Base-by-base conservation (phyloP, 1,140 invertebrate genomes). In the Coboldia fuscipes region DNA sequence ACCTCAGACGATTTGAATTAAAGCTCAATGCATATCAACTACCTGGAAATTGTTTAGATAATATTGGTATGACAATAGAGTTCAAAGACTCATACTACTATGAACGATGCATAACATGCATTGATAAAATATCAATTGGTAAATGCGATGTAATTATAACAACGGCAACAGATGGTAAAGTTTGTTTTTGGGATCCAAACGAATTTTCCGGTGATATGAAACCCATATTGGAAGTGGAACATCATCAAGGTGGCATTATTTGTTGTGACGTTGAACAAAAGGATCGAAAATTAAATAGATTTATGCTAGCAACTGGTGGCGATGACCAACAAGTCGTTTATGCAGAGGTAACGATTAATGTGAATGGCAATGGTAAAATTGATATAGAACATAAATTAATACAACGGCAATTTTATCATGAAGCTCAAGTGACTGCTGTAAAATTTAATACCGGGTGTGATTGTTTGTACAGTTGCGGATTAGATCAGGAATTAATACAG, bases 231-330 rank as follows among this genome's bases (percentile, higher is more conserved):
- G 29, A 44, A n/a, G 12, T 43, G 9, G 3, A 16, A n/a, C 36
- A 51, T 22, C 51, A 54, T 19, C 29, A 30, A 4, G 41, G 44
- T 5, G 51, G 51, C 2, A 39, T 53, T 3, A 54, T 54, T 42
- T 34, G 44, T 0, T 41, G 53, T 4, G 41, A 49, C 24, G 35
- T 43, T 23, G 17, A 37, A 2, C 9, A 8, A 0, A 24, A 24
- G n/a, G 6, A 37, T 4, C 24, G 18, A 3, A n/a, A n/a, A n/a
- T n/a, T n/a, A n/a, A 21, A 21, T 12, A 3, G 16, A 13, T n/a
- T 51, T 21, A 42, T 47, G 30, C 20, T 54, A 3, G 19, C 51
- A 6, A 45, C 51, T 5, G 51, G 51, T 4, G 49, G 51, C 0
- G 51, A 54, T 35, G 51, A 54, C 36, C 49, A 54, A 34, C 37